Percentiles rank a stretch among this genome's conserved stretches.
Evolutionary conservation across 2,113 vertebrate genomes (phyloP).

Genomic region (Pelusios castaneus): DNA sequence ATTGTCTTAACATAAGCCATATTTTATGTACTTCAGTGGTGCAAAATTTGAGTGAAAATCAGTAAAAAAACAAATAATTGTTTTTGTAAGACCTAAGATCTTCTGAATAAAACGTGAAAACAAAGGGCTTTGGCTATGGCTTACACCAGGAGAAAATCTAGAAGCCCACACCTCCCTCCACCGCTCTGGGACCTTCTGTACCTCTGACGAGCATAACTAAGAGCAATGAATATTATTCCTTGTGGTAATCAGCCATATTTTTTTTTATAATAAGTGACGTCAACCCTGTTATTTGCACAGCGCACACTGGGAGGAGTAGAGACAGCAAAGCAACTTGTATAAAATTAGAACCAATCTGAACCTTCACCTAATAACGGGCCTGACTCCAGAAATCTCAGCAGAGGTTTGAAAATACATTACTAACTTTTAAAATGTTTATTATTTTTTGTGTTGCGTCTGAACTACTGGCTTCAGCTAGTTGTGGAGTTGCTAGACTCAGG

Average conservation of each 20-base stretch:
- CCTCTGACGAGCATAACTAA: background rate
- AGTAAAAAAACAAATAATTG: background rate
- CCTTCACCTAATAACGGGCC: background rate
- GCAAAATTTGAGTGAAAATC: background rate
- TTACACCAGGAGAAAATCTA: background rate
- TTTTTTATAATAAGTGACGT: background rate
- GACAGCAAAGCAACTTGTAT: background rate
- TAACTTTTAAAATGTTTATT: background rate
- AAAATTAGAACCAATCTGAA: background rate
- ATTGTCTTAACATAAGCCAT: background rate
- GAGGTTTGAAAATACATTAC: background rate
- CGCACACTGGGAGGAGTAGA: background rate
- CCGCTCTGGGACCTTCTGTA: background rate
- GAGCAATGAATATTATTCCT: background rate
- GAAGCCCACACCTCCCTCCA: background rate
- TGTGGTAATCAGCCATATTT: background rate
- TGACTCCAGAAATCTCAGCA: background rate
- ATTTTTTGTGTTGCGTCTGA: background rate
- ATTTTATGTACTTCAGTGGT: background rate
- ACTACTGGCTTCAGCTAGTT: background rate
- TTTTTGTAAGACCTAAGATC: background rate
- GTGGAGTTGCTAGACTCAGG: background rate
- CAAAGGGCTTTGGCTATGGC: no score
- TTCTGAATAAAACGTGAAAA: background rate
- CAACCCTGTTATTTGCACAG: background rate